These are phyloP conservation scores for Papilio machaon DNA, from an alignment of 1,140 invertebrate genomes.

Conservation along the genomic window DNA sequence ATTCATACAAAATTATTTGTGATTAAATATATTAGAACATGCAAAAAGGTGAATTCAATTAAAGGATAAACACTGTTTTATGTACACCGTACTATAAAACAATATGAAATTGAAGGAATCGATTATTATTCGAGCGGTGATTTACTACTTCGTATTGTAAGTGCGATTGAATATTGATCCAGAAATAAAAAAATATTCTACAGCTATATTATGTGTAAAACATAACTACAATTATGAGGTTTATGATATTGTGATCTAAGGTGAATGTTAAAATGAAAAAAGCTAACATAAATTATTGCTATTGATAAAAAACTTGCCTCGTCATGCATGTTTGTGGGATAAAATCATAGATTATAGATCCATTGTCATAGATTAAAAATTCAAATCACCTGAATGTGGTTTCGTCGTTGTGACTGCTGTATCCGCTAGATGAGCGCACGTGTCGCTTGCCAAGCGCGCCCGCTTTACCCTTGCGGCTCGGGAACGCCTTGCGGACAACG, in stretches of 20 bases:
- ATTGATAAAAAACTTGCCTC: constrained; percentile 11
- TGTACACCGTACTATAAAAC: background rate
- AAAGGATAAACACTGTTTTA: background rate
- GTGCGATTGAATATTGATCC: background rate
- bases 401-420: constrained; percentile 90
- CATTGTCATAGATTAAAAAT: background rate
- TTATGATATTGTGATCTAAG: background rate
- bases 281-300: constrained; percentile 8
- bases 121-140: background rate
- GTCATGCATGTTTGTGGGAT: constrained; percentile 10
- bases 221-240: background rate
- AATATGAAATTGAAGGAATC: background rate
- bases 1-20: background rate
- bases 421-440: constrained; percentile 88
- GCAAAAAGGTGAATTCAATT: background rate
- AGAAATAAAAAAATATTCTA: background rate
- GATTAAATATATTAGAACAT: background rate
- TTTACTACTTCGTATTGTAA: background rate
- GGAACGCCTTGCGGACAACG: constrained; percentile 85
- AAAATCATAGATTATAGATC: constrained; percentile 18
- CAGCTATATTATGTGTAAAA: background rate
- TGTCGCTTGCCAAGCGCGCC: constrained; percentile 84
- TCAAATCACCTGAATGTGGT: constrained; percentile 88
- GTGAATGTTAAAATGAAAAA: background rate
- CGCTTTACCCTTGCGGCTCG: constrained; percentile 84